Conservation (phyloP, 2,888 invertebrate genomes). For the Drosophila mayaguana region DNA sequence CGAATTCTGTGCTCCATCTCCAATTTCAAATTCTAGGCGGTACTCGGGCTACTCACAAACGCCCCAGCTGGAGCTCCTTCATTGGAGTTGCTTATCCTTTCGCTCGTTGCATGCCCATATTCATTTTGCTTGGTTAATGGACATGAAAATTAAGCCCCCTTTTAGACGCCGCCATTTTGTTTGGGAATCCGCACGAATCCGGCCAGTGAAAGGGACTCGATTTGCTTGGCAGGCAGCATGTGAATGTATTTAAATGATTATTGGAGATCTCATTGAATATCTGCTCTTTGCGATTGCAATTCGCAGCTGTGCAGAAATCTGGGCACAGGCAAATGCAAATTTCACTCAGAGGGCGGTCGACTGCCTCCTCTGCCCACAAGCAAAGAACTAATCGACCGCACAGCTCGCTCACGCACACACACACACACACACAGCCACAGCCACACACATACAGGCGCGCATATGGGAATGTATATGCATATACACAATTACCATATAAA, state of each 20-base stretch:
- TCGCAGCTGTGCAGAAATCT: conserved; percentile 68
- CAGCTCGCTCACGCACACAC: conserved; percentile 21
- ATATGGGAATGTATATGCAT: conserved; percentile 2
- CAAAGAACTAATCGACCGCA: conserved; percentile 35
- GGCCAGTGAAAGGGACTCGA: conserved; percentile 11
- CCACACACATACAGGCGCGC: not conserved
- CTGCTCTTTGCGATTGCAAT: conserved; percentile 32
- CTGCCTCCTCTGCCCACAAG: conserved; percentile 4
- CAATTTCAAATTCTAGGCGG: conserved; percentile 61
- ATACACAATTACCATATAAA: conserved; percentile 75
- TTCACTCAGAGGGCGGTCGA: conserved; percentile 36
- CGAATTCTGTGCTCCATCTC: conserved; percentile 56
- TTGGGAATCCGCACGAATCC: not conserved
- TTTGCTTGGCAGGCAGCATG: not conserved
- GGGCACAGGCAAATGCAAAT: conserved; percentile 54
- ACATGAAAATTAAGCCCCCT: conserved; percentile 80
- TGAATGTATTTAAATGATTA: not conserved
- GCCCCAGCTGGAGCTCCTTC: conserved; percentile 4
- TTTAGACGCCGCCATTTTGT: conserved; percentile 2
- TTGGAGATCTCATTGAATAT: not conserved
- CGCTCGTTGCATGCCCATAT: conserved; percentile 51
- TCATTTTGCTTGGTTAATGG: conserved; percentile 81
- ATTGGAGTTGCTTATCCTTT: conserved; percentile 73
- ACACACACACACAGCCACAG: not conserved
- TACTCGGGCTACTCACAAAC: conserved; percentile 52